phyloP scores from a whole-genome alignment of 2,888 invertebrate species.

The Conops quadrifasciatus region DNA sequence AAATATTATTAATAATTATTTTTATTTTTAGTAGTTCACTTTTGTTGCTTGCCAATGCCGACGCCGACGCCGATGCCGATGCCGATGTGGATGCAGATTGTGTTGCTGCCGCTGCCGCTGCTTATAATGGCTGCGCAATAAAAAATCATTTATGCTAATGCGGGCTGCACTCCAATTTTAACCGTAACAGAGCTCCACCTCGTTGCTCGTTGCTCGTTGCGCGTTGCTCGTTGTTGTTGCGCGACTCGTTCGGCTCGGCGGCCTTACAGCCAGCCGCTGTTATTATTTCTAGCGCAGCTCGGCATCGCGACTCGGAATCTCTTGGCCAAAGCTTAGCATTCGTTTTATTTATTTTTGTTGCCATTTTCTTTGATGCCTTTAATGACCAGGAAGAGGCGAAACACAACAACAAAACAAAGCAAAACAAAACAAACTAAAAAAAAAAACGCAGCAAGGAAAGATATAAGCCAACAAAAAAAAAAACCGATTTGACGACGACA shows the following conservation, averaged over 20 bases:
- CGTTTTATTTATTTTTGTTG: background rate
- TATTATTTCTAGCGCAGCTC: background rate
- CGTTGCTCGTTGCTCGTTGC: slow-evolving; percentile 17
- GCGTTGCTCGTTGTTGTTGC: background rate
- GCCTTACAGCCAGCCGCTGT: slow-evolving; percentile 21
- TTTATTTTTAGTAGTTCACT: background rate
- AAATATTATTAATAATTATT: slow-evolving; percentile 30
- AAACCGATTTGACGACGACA: background rate
- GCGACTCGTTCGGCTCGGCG: slow-evolving; percentile 10
- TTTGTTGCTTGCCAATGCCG: background rate
- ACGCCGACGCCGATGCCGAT: background rate
- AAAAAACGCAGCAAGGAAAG: slow-evolving; percentile 16
- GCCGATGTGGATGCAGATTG: background rate
- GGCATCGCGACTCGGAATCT: slow-evolving; percentile 14
- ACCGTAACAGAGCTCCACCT: slow-evolving; percentile 31
- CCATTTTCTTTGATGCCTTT: slow-evolving; percentile 24
- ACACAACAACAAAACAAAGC: slow-evolving; percentile 14
- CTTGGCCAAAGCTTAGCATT: slow-evolving; percentile 22
- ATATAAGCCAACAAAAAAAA: background rate
- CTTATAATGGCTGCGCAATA: slow-evolving; percentile 31
- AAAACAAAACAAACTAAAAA: slow-evolving; percentile 10
- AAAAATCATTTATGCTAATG: slow-evolving; percentile 35
- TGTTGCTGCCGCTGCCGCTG: background rate
- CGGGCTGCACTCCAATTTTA: slow-evolving; percentile 34
- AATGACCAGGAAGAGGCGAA: slow-evolving; percentile 42